Conservation (phyloP, 2,113 vertebrate genomes). For the Festucalex cinctus region DNA sequence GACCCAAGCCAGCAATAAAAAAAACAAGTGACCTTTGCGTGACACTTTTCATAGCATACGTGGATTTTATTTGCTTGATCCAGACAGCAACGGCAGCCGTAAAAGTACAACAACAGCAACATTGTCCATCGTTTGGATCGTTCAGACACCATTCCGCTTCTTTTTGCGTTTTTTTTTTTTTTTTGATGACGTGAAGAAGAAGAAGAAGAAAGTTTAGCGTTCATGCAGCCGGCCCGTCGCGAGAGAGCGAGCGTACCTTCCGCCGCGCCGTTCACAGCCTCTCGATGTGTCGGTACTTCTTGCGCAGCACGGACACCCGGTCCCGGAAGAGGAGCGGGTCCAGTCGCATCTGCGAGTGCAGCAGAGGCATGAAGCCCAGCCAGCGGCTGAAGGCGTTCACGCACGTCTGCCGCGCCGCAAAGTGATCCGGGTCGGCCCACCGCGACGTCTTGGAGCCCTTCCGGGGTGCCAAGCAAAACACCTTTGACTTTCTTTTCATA, state of each 20-base stretch:
- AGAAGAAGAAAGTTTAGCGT: background rate
- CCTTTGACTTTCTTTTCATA: too few relatives aligned
- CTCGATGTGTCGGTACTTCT: conserved; percentile 79
- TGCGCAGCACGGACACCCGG: conserved; percentile 79
- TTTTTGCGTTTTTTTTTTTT: background rate
- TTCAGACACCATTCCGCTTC: background rate
- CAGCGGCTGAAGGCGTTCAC: conserved; percentile 74
- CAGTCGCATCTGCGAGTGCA: conserved; percentile 78
- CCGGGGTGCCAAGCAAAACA: too few relatives aligned
- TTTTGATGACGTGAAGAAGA: background rate
- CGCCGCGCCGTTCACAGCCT: conserved; percentile 57
- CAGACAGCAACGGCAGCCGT: conserved; percentile 46
- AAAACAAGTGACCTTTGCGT: background rate
- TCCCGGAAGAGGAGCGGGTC: conserved; percentile 78
- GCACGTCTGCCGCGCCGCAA: conserved; percentile 78
- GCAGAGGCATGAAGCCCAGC: conserved; percentile 78
- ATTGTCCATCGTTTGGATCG: background rate
- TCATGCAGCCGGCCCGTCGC: background rate
- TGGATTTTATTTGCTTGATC: conserved; percentile 52
- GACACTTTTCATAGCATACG: conserved; percentile 34
- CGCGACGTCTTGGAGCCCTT: conserved; percentile 76
- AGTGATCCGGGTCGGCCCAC: conserved; percentile 81
- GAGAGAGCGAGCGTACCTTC: background rate
- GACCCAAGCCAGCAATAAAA: background rate
- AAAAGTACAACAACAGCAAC: conserved; percentile 55